A percentile compares a stretch with the other conserved stretches of the same genome.
Conservation (phyloP, 2,113 vertebrate species). For the Pygoscelis adeliae region DNA sequence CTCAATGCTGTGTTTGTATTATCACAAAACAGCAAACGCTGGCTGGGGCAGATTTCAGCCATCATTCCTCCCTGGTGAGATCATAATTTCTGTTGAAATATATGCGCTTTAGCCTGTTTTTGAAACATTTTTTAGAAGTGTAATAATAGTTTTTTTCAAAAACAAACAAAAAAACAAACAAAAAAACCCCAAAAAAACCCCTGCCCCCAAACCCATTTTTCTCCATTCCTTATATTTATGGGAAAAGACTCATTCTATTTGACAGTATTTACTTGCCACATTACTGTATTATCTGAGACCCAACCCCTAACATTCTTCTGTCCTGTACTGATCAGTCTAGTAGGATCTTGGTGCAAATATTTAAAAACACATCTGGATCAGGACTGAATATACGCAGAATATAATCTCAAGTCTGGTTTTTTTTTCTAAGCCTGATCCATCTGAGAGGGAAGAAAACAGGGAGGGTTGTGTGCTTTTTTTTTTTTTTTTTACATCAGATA, state of each 20-base stretch:
- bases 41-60: neutral
- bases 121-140: neutral
- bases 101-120: neutral
- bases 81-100: neutral
- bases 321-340: neutral
- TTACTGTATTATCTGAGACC: neutral
- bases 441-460: neutral
- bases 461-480: neutral
- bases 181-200: neutral
- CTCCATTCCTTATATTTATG: neutral
- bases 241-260: neutral
- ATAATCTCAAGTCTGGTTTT: neutral
- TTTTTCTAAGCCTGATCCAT: neutral
- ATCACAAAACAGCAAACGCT: neutral
- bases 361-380: neutral
- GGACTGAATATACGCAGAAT: neutral
- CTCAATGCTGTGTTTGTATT: neutral
- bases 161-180: neutral
- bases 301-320: neutral
- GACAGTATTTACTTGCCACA: neutral
- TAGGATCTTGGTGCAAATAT: neutral
- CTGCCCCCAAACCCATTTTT: neutral
- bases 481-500: neutral
- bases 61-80: constrained; percentile 12
- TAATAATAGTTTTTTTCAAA: neutral